phyloP scores from a whole-genome alignment of 2,888 invertebrate species.

The Spisula subtruncata region DNA sequence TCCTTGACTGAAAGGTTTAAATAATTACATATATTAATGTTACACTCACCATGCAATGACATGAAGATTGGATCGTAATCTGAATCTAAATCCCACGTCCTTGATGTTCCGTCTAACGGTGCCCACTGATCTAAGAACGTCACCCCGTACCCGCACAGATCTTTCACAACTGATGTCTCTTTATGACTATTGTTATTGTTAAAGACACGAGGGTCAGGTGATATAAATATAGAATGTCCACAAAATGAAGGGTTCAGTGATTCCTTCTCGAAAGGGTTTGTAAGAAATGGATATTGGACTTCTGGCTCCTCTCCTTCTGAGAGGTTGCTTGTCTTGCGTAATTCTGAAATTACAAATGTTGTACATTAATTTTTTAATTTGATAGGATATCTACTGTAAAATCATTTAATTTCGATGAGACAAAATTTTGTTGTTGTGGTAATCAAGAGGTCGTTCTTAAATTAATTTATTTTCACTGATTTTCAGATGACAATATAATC shows the following conservation, averaged over 20 bases:
- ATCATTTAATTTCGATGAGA: no score
- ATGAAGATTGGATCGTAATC: constrained; percentile 79
- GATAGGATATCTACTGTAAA: not conserved
- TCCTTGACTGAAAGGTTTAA: no score
- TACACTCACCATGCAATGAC: constrained; percentile 77
- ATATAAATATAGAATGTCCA: constrained; percentile 75
- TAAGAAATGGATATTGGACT: constrained; percentile 73
- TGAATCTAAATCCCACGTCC: constrained; percentile 22
- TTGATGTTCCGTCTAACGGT: constrained; percentile 26
- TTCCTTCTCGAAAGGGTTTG: constrained; percentile 74
- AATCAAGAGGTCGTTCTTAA: no score
- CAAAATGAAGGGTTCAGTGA: constrained; percentile 65
- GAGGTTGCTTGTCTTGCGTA: constrained; percentile 75
- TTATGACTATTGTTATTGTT: constrained; percentile 77
- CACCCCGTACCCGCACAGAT: constrained; percentile 80
- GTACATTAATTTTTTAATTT: not conserved
- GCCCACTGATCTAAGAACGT: constrained; percentile 80
- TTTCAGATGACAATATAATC: no score
- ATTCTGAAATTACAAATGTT: constrained; percentile 60
- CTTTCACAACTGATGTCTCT: constrained; percentile 67
- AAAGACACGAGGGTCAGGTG: constrained; percentile 71
- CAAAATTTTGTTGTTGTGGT: no score
- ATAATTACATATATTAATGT: no score
- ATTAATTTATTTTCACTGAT: no score
- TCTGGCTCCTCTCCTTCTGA: constrained; percentile 79